A percentile compares a stretch with the other conserved stretches of the same genome.
phyloP scores from a whole-genome alignment of 2,797 vertebrate species.

The Malacoctenus gilli region DNA sequence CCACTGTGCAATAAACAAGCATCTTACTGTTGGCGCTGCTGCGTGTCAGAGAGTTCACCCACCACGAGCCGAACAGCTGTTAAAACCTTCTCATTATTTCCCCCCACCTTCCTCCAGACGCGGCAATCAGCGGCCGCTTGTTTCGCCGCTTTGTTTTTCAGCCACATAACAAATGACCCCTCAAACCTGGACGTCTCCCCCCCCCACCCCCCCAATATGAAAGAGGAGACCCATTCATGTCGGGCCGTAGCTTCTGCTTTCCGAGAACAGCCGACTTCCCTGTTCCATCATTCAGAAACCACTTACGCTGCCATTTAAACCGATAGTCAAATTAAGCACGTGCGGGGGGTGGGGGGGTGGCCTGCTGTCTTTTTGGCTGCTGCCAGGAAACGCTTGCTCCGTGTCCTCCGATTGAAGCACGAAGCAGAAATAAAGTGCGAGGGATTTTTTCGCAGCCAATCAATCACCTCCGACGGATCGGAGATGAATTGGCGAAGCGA shows the following conservation, averaged over 20 bases:
- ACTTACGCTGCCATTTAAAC: constrained; percentile 51
- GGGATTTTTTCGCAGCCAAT: too few species aligned
- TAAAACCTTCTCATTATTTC: constrained; percentile 24
- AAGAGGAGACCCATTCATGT: constrained; percentile 17
- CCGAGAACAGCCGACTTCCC: constrained; percentile 64
- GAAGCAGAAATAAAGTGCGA: constrained; percentile 43
- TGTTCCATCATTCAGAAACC: constrained; percentile 58
- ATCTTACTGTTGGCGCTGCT: constrained; percentile 23
- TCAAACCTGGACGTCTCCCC: constrained; percentile 4
- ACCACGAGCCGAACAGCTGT: constrained; percentile 24
- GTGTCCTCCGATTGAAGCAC: constrained; percentile 27
- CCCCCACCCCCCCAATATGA: constrained; percentile 9
- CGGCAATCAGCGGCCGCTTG: constrained; percentile 1
- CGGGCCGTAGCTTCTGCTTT: constrained; percentile 34
- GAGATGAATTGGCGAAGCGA: neutral
- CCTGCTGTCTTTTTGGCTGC: constrained; percentile 24
- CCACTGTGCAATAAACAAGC: constrained; percentile 19
- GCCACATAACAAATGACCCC: constrained; percentile 4
- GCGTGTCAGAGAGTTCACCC: constrained; percentile 17
- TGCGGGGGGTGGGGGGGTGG: constrained; percentile 42
- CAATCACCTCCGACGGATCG: constrained; percentile 25
- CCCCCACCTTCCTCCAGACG: constrained; percentile 13
- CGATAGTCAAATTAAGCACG: constrained; percentile 51
- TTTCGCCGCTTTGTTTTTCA: constrained; percentile 26
- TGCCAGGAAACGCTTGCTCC: constrained; percentile 30